A percentile compares a stretch with the other conserved stretches of the same genome.
These are phyloP conservation scores for Remorina albescens DNA, from an alignment of 2,797 vertebrate species.

Conservation along the genomic window DNA sequence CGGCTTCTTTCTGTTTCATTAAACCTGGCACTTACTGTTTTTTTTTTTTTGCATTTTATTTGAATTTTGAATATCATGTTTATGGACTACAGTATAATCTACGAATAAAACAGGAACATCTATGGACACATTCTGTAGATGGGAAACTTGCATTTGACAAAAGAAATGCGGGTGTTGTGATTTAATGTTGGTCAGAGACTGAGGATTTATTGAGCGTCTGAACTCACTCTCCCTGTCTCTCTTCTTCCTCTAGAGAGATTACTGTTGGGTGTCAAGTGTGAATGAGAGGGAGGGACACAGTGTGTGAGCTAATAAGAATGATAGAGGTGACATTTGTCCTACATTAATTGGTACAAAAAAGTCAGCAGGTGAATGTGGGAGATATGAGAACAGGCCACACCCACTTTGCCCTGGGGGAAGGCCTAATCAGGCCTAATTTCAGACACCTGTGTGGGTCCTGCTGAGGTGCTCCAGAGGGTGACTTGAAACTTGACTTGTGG, in stretches of 20 bases:
- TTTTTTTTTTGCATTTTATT: no score
- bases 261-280: not conserved
- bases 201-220: not conserved
- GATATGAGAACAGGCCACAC: not conserved
- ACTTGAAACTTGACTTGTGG: not conserved
- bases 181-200: no score
- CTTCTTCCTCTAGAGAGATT: not conserved
- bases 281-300: not conserved
- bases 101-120: no score
- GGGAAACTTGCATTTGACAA: no score
- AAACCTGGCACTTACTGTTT: no score
- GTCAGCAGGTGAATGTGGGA: not conserved
- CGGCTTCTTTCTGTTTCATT: not conserved
- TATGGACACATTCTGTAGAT: no score
- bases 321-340: not conserved
- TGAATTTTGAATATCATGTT: no score
- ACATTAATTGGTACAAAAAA: not conserved
- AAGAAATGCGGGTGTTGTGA: no score
- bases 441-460: not conserved
- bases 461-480: accelerated
- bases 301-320: not conserved
- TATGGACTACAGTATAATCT: not conserved
- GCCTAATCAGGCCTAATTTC: not conserved
- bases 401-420: not conserved
- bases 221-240: not conserved